A percentile compares a stretch with the other conserved stretches of the same genome.
phyloP scores from a whole-genome alignment of 2,888 invertebrate species.

The Lordiphosa fenestrarum region DNA sequence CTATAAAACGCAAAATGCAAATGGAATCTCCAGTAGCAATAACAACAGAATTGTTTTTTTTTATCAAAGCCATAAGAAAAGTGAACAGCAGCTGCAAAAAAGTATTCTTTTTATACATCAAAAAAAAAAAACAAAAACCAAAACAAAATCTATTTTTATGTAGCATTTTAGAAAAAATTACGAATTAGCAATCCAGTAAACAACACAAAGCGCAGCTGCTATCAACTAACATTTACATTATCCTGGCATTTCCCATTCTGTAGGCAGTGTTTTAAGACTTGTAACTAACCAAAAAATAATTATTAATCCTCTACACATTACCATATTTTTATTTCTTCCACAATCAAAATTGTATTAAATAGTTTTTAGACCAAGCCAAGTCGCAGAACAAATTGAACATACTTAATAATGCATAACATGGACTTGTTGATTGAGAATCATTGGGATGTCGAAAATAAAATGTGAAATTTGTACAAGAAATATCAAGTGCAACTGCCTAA shows the following conservation, averaged over 20 bases:
- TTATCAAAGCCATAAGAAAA: constrained; percentile 50
- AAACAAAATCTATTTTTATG: constrained; percentile 31
- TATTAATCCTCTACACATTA: constrained; percentile 50
- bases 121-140: constrained; percentile 6
- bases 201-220: constrained; percentile 48
- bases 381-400: neutral
- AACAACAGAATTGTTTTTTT: constrained; percentile 25
- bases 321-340: constrained; percentile 23
- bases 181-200: constrained; percentile 60
- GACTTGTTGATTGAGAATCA: constrained; percentile 73
- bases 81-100: constrained; percentile 20
- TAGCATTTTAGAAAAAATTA: constrained; percentile 59
- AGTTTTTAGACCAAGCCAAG: constrained; percentile 1
- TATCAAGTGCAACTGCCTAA: constrained; percentile 22
- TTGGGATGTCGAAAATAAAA: constrained; percentile 66
- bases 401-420: constrained; percentile 55
- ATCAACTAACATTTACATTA: constrained; percentile 18
- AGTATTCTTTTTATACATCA: constrained; percentile 49
- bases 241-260: constrained; percentile 45
- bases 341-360: constrained; percentile 33
- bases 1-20: constrained; percentile 78
- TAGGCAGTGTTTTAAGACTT: constrained; percentile 68
- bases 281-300: constrained; percentile 75
- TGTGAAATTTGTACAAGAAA: constrained; percentile 50
- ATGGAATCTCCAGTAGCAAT: constrained; percentile 44